Evolutionary conservation across 2,113 vertebrate genomes (phyloP).

Genomic region (Rhinopomastus cyanomelas): DNA sequence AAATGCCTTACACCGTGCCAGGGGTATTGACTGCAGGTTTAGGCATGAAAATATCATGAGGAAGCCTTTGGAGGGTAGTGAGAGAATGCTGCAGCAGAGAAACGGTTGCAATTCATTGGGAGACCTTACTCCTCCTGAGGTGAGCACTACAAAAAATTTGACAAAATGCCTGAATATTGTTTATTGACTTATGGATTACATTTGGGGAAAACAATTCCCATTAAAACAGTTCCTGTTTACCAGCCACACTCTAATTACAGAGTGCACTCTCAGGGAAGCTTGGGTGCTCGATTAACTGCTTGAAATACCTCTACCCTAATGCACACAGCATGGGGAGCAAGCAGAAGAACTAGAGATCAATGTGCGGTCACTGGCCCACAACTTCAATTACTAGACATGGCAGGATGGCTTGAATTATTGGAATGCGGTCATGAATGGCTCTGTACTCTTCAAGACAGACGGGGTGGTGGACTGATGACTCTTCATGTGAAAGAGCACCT

Average conservation of each 20-base stretch:
- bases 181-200: not conserved
- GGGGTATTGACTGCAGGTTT: not conserved
- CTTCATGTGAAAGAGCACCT: too few species aligned
- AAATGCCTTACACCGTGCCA: not conserved
- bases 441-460: too few species aligned
- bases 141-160: not conserved
- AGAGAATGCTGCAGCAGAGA: not conserved
- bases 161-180: not conserved
- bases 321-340: too few species aligned
- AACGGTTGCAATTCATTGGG: not conserved
- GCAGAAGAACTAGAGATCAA: too few species aligned
- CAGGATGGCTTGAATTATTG: too few species aligned
- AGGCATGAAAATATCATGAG: not conserved
- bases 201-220: not conserved
- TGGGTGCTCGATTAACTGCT: too few species aligned
- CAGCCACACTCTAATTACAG: not conserved
- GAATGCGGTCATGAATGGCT: too few species aligned
- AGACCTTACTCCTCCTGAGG: not conserved
- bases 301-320: too few species aligned
- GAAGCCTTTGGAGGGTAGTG: not conserved
- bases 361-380: too few species aligned
- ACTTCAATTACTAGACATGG: too few species aligned
- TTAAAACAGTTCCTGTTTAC: not conserved
- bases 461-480: too few species aligned
- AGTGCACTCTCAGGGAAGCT: not conserved